These are phyloP conservation scores for Darevskia nairensis DNA, from an alignment of 2,797 vertebrate species.

Conservation along the genomic window DNA sequence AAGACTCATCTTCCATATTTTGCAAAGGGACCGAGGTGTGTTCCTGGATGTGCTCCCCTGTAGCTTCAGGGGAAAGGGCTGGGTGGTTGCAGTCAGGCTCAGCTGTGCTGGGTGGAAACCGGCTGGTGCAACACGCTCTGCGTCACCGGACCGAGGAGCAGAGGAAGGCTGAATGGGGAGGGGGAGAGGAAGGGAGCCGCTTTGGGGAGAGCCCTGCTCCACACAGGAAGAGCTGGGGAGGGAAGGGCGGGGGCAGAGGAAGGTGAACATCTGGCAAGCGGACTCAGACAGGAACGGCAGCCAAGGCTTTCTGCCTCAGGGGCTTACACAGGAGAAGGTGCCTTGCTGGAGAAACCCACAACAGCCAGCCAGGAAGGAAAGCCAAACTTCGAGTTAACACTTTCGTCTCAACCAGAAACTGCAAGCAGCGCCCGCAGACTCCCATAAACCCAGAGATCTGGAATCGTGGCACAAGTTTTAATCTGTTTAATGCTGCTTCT, in stretches of 20 bases:
- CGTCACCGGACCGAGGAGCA: too few species aligned
- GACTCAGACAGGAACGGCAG: not conserved
- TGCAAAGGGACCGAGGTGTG: not conserved
- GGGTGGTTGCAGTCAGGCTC: not conserved
- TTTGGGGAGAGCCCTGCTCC: not conserved
- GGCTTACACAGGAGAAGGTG: conserved; percentile 54
- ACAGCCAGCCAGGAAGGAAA: not conserved
- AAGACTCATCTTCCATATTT: not conserved
- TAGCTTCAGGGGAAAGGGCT: not conserved
- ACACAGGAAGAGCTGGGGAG: not conserved
- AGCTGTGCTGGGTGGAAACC: not conserved
- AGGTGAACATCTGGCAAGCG: conserved; percentile 38
- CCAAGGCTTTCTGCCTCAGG: conserved; percentile 32
- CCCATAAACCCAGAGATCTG: not conserved
- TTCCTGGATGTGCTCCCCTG: not conserved
- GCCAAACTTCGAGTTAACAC: conserved; percentile 29
- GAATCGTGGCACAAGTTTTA: too few species aligned
- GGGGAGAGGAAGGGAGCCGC: not conserved
- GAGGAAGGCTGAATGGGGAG: not conserved
- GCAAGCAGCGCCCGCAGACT: not conserved
- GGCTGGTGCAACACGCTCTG: too few species aligned
- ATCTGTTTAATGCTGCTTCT: too few species aligned
- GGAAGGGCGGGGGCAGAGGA: too few species aligned
- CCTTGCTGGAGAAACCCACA: conserved; percentile 43
- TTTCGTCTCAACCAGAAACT: accelerated